Conservation (phyloP, 2,113 vertebrate species). For the Anhinga rufa region DNA sequence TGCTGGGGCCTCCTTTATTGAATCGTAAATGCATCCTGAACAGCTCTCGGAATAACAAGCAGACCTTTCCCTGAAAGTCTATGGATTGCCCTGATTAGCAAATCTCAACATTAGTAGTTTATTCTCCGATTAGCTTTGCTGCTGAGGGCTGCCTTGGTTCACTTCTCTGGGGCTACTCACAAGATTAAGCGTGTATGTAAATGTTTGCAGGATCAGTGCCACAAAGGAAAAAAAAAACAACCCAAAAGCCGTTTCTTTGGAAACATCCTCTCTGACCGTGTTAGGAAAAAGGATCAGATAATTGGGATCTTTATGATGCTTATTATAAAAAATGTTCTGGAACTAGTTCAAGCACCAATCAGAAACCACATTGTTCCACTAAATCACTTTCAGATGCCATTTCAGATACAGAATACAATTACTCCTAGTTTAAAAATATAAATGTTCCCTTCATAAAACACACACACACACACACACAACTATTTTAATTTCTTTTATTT, state of each 20-base stretch:
- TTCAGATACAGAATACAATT: slow-evolving; percentile 85
- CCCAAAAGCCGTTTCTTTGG: slow-evolving; percentile 31
- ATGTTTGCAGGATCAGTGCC: slow-evolving; percentile 44
- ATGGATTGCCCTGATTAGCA: slow-evolving; percentile 38
- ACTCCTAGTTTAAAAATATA: slow-evolving; percentile 92
- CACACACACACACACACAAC: not conserved
- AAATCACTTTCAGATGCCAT: slow-evolving; percentile 96
- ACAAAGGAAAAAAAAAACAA: not conserved
- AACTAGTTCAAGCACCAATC: slow-evolving; percentile 86
- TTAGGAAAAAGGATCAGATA: slow-evolving; percentile 78
- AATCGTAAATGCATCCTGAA: slow-evolving; percentile 71
- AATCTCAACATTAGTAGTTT: slow-evolving; percentile 42
- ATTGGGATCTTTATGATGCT: slow-evolving; percentile 84
- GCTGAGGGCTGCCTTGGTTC: slow-evolving; percentile 21
- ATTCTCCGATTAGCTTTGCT: slow-evolving; percentile 30
- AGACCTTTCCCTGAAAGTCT: slow-evolving; percentile 28
- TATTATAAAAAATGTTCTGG: slow-evolving; percentile 84
- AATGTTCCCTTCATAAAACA: slow-evolving; percentile 74
- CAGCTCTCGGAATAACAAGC: slow-evolving; percentile 42
- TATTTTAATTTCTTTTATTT: slow-evolving; percentile 78
- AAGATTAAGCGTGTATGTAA: slow-evolving; percentile 7
- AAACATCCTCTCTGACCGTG: slow-evolving; percentile 68
- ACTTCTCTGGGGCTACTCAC: slow-evolving; percentile 1
- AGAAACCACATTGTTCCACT: slow-evolving; percentile 87
- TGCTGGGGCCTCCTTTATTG: slow-evolving; percentile 70